Percentiles rank a stretch among this genome's conserved stretches.
Conservation (phyloP, 2,888 invertebrate species). For the Leptarthrus brevirostris region DNA sequence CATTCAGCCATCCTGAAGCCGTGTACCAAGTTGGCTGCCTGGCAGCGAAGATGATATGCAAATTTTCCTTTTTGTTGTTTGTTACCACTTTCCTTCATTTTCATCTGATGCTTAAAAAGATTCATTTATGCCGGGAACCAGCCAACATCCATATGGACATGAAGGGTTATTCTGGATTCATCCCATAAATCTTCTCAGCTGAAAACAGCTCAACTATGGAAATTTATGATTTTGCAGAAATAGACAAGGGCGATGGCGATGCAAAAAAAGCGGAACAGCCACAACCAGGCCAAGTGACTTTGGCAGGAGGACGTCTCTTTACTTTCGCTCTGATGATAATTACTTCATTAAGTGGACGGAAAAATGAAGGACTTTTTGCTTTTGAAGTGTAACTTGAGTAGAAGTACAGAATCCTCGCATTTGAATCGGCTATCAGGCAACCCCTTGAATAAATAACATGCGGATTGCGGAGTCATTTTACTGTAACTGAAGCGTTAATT, state of each 20-base stretch:
- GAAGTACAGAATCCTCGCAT: not conserved
- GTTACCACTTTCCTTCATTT: slow-evolving; percentile 43
- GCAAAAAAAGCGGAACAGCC: slow-evolving; percentile 40
- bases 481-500: slow-evolving; percentile 38
- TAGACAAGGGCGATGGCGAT: slow-evolving; percentile 36
- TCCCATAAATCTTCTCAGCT: slow-evolving; percentile 53
- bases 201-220: slow-evolving; percentile 51
- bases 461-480: slow-evolving; percentile 18
- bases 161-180: slow-evolving; percentile 51
- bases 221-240: slow-evolving; percentile 53
- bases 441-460: slow-evolving; percentile 40
- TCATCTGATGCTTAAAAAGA: slow-evolving; percentile 41
- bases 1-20: slow-evolving; percentile 18
- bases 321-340: slow-evolving; percentile 52
- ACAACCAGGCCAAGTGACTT: slow-evolving; percentile 46
- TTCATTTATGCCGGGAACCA: slow-evolving; percentile 45
- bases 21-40: slow-evolving; percentile 26
- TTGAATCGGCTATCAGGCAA: slow-evolving; percentile 8
- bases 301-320: slow-evolving; percentile 48
- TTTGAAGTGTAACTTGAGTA: slow-evolving; percentile 49
- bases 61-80: slow-evolving; percentile 51
- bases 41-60: slow-evolving; percentile 53
- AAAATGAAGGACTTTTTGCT: slow-evolving; percentile 36
- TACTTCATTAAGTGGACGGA: slow-evolving; percentile 52
- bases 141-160: slow-evolving; percentile 47